Evolutionary conservation across 64 coral and sea anemone species (phyloP).

Genomic region (Stichodactyla helianthus): DNA sequence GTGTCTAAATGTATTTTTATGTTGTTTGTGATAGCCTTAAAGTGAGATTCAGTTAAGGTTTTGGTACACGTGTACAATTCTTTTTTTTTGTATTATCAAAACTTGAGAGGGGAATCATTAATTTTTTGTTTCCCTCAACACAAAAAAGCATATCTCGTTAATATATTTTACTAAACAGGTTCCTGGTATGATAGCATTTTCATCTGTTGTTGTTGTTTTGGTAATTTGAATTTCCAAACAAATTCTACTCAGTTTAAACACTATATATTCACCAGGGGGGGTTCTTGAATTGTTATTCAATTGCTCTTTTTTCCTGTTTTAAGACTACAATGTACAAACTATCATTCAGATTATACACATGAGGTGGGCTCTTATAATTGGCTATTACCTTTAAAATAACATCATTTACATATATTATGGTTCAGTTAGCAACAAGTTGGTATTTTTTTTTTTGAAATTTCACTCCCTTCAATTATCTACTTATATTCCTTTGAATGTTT

Average conservation of each 20-base stretch:
- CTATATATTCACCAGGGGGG: too few species aligned
- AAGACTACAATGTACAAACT: neutral
- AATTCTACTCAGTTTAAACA: too few species aligned
- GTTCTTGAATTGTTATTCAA: too few species aligned
- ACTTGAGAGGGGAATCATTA: neutral
- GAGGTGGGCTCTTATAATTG: neutral
- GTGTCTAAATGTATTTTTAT: neutral
- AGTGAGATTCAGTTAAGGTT: neutral
- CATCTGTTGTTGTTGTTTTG: too few species aligned
- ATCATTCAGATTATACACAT: neutral
- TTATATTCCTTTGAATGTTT: too few species aligned
- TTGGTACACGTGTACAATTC: neutral
- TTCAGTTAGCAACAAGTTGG: neutral
- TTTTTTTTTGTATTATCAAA: neutral
- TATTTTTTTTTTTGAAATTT: neutral
- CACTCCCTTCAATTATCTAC: too few species aligned
- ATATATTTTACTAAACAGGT: too few species aligned
- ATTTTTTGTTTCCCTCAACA: neutral
- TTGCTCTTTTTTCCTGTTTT: neutral
- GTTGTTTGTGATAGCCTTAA: neutral
- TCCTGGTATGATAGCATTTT: too few species aligned
- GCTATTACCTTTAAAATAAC: neutral
- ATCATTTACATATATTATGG: conserved; percentile 4
- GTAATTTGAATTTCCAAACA: too few species aligned
- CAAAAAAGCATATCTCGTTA: too few species aligned